A percentile compares a stretch with the other conserved stretches of the same genome.
Evolutionary conservation across 64 coral and sea anemone species (phyloP).

Genomic region (Pocillopora damicornis): DNA sequence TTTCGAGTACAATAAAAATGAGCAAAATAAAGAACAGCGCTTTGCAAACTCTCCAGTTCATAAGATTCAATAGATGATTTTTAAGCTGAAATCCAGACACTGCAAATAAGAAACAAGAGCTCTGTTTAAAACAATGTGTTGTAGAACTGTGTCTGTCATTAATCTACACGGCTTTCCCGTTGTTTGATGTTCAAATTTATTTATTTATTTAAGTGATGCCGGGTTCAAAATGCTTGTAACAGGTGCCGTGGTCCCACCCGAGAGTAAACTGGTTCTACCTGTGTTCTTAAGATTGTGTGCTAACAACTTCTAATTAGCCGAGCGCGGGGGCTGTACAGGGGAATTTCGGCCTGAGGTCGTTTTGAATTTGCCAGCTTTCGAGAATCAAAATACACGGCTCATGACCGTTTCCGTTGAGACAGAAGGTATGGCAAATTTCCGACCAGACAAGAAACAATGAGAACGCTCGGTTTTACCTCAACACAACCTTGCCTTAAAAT

Average conservation of each 20-base stretch:
- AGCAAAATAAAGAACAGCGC: background rate
- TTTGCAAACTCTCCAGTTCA: background rate
- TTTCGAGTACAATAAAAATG: background rate
- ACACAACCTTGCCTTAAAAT: too few species aligned
- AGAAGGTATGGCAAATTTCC: too few species aligned
- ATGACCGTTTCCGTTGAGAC: too few species aligned
- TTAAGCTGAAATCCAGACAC: background rate
- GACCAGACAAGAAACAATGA: too few species aligned
- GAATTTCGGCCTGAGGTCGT: too few species aligned
- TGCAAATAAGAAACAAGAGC: background rate
- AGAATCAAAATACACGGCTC: too few species aligned
- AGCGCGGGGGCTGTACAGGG: too few species aligned
- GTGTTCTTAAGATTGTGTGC: background rate
- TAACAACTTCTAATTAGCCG: too few species aligned
- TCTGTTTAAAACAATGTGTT: background rate
- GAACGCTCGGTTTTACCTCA: too few species aligned
- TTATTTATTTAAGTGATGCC: background rate
- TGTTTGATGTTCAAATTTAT: background rate
- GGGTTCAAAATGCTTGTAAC: too few species aligned
- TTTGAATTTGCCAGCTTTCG: too few species aligned
- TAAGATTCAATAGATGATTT: background rate
- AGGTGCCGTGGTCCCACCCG: background rate
- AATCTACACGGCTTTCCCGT: background rate
- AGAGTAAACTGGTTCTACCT: background rate
- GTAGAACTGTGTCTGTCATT: background rate